Percentiles rank a stretch among this genome's conserved stretches.
phyloP scores from a whole-genome alignment of 2,888 invertebrate genomes.

The Mythimna albipuncta region DNA sequence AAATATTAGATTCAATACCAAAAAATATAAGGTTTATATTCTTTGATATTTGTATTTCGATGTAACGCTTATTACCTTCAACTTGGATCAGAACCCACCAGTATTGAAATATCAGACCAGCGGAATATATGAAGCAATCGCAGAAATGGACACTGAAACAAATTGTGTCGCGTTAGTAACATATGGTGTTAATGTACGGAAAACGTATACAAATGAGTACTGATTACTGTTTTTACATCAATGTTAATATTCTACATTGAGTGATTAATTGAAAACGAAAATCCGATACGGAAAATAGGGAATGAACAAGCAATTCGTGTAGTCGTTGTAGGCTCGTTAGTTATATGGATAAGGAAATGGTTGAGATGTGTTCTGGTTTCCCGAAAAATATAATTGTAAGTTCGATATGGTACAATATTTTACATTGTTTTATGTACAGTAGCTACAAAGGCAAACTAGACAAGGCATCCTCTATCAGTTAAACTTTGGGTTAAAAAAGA shows the following conservation, averaged over 20 bases:
- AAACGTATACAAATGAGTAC: constrained; percentile 66
- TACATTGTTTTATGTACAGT: neutral
- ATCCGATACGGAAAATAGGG: constrained; percentile 19
- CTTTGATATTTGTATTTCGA: neutral
- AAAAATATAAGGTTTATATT: neutral
- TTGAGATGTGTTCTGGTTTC: neutral
- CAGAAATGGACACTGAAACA: constrained; percentile 67
- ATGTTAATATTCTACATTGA: constrained; percentile 47
- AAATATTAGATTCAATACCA: neutral
- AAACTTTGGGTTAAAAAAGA: too few species aligned
- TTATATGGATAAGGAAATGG: neutral
- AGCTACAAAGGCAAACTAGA: too few species aligned
- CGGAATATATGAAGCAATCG: constrained; percentile 54
- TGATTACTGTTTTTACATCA: constrained; percentile 60
- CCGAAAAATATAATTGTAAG: neutral
- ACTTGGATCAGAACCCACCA: constrained; percentile 34
- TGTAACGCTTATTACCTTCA: constrained; percentile 31
- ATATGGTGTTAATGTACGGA: constrained; percentile 70
- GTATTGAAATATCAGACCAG: constrained; percentile 53
- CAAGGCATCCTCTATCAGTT: too few species aligned
- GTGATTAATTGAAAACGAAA: constrained; percentile 49
- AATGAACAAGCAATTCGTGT: constrained; percentile 25
- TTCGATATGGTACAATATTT: neutral
- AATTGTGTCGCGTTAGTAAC: constrained; percentile 68
- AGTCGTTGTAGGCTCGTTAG: neutral